Conservation (phyloP, 2,113 vertebrate species). For the Thinocorus orbignyianus region DNA sequence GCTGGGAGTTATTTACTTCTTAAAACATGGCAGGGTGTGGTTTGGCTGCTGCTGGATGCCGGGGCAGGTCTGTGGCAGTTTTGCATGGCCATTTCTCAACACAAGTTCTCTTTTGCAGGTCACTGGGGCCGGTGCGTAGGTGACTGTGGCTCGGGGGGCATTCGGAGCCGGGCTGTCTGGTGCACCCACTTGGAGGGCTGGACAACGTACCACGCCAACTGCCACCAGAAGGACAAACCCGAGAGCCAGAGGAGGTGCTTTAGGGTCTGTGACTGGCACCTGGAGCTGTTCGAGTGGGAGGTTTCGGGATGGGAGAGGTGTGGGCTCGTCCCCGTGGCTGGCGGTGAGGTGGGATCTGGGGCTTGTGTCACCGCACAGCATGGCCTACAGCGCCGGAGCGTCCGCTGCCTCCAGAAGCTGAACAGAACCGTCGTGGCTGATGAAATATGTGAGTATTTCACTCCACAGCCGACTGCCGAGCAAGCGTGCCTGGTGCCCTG, state of each 20-base stretch:
- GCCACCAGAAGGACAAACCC: constrained; percentile 80
- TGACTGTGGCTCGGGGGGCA: constrained; percentile 87
- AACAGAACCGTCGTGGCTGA: constrained; percentile 81
- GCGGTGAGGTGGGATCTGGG: constrained; percentile 61
- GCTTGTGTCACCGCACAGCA: constrained; percentile 91
- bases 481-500: constrained; percentile 95
- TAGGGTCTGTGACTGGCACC: constrained; percentile 93
- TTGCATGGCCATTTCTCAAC: not conserved
- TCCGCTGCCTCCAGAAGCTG: constrained; percentile 84
- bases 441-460: constrained; percentile 91
- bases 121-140: constrained; percentile 92
- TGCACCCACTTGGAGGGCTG: constrained; percentile 92
- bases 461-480: constrained; percentile 79
- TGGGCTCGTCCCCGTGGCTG: constrained; percentile 68
- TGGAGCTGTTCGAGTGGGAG: constrained; percentile 92
- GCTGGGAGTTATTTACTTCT: not conserved
- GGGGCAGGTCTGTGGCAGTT: rapidly evolving
- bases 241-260: constrained; percentile 89
- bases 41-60: rapidly evolving
- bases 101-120: constrained; percentile 72
- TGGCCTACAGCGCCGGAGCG: constrained; percentile 84
- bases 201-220: constrained; percentile 88
- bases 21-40: rapidly evolving
- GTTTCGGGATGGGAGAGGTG: constrained; percentile 87
- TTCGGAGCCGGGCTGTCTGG: constrained; percentile 88